Conservation (phyloP, 1,140 invertebrate species). For the Calliopsis andreniformis region DNA sequence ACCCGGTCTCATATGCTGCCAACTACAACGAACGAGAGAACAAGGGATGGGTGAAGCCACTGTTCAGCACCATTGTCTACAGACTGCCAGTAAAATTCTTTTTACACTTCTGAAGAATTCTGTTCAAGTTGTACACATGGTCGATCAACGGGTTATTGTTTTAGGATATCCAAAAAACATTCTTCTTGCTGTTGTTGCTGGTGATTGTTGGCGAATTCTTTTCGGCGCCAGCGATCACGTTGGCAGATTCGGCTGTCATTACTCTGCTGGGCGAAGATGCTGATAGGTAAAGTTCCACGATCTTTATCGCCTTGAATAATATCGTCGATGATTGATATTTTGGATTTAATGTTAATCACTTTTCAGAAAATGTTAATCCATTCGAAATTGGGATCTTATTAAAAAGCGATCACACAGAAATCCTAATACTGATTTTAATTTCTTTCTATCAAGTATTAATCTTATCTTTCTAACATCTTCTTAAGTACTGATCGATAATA, state of each 20-base stretch:
- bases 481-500: no score
- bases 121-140: neutral
- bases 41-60: constrained; percentile 92
- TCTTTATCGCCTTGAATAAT: no score
- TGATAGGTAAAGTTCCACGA: constrained; percentile 83
- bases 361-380: no score
- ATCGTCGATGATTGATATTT: no score
- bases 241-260: constrained; percentile 97
- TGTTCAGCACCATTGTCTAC: constrained; percentile 97
- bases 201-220: constrained; percentile 99
- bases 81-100: constrained; percentile 80
- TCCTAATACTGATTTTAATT: no score
- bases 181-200: constrained; percentile 95
- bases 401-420: no score
- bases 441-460: no score
- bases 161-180: constrained; percentile 97
- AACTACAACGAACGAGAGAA: constrained; percentile 91
- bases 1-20: constrained; percentile 88
- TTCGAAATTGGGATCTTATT: no score
- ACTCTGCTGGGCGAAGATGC: constrained; percentile 95
- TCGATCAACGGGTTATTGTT: constrained; percentile 59
- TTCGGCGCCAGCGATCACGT: constrained; percentile 96
- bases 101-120: neutral
- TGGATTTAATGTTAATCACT: no score
- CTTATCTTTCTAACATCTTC: no score